Conservation (phyloP, 1,140 invertebrate species). For the Rhysida immarginata region DNA sequence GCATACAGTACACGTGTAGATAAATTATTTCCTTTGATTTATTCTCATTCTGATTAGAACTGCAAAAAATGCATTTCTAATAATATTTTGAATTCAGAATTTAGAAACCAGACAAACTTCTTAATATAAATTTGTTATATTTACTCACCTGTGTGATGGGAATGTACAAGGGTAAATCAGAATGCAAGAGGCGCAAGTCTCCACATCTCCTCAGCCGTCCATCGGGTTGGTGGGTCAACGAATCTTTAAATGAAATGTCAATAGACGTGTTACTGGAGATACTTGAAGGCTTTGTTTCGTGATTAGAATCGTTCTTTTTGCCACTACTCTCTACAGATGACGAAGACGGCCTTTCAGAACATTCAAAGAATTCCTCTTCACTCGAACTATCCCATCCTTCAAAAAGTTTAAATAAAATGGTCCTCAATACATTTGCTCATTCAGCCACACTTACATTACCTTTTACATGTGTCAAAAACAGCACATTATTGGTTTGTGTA, state of each 20-base stretch:
- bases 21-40: too few relatives aligned
- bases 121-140: too few relatives aligned
- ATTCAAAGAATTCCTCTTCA: conserved; percentile 73
- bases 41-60: too few relatives aligned
- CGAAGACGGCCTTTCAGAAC: conserved; percentile 41
- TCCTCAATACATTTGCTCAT: too few relatives aligned
- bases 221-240: conserved; percentile 49
- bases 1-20: too few relatives aligned
- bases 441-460: too few relatives aligned
- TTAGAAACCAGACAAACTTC: too few relatives aligned
- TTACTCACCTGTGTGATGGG: conserved; percentile 59
- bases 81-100: too few relatives aligned
- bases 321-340: conserved; percentile 27
- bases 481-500: too few relatives aligned
- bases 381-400: conserved; percentile 13
- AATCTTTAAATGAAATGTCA: conserved; percentile 28
- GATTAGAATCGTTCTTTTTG: conserved; percentile 18
- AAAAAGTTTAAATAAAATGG: neutral
- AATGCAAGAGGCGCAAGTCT: conserved; percentile 45
- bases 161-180: conserved; percentile 58
- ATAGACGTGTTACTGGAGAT: conserved; percentile 18
- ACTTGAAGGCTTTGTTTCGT: conserved; percentile 16
- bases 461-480: too few relatives aligned
- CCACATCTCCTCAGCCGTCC: conserved; percentile 53
- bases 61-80: too few relatives aligned